phyloP scores from a whole-genome alignment of 2,113 vertebrate genomes.

The Scomber scombrus region DNA sequence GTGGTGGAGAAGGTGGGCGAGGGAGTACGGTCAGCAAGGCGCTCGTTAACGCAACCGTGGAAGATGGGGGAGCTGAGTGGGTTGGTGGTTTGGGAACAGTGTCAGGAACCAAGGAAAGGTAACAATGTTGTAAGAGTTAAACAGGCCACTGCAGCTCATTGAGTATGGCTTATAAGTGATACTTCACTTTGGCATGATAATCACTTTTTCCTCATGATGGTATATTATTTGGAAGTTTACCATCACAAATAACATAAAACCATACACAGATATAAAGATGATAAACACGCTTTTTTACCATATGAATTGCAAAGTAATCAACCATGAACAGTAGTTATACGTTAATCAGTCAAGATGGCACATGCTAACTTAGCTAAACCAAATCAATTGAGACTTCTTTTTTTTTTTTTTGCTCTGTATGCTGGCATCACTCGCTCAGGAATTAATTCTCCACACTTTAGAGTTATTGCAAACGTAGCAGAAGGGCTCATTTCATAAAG shows the following conservation, averaged over 20 bases:
- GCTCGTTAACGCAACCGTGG: slow-evolving; percentile 99
- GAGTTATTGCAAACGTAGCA: slow-evolving; percentile 7
- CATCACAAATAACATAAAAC: background rate
- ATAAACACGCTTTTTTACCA: background rate
- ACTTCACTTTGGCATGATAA: slow-evolving; percentile 23
- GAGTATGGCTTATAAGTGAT: background rate
- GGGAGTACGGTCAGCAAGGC: slow-evolving; percentile 96
- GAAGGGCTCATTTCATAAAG: slow-evolving; percentile 40
- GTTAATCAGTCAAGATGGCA: background rate
- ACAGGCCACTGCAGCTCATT: slow-evolving; percentile 12
- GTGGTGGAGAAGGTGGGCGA: slow-evolving; percentile 99
- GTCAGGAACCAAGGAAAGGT: slow-evolving; percentile 54
- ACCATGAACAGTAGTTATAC: background rate
- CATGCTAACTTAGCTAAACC: background rate
- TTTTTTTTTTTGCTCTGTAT: background rate
- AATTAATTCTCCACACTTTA: background rate
- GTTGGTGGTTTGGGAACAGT: slow-evolving; percentile 51
- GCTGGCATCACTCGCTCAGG: too few species aligned
- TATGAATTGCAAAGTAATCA: background rate
- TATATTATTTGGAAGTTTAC: too few species aligned
- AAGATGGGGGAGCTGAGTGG: slow-evolving; percentile 96
- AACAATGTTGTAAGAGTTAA: slow-evolving; percentile 60
- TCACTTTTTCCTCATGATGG: background rate
- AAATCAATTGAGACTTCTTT: background rate
- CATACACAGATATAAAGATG: background rate